Evolutionary conservation across 2,113 vertebrate genomes (phyloP).

Genomic region (Larimichthys polyactis): DNA sequence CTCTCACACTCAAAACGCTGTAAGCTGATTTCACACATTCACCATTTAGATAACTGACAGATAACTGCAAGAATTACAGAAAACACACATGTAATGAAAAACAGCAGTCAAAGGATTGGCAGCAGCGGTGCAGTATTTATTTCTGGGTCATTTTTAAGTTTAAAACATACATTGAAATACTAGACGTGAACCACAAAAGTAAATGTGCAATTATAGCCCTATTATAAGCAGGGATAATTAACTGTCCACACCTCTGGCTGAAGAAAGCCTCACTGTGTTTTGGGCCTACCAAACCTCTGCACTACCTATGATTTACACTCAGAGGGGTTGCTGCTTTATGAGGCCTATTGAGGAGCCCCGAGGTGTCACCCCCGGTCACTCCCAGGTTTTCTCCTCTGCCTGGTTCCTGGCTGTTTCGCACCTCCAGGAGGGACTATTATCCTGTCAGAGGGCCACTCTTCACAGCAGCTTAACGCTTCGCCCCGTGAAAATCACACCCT

Average conservation of each 20-base stretch:
- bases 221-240: slow-evolving; percentile 40
- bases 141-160: neutral
- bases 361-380: slow-evolving; percentile 67
- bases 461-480: slow-evolving; percentile 60
- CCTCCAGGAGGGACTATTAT: slow-evolving; percentile 77
- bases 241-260: slow-evolving; percentile 36
- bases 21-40: slow-evolving; percentile 12
- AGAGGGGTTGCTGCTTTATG: slow-evolving; percentile 50
- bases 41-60: neutral
- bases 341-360: slow-evolving; percentile 48
- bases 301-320: slow-evolving; percentile 50
- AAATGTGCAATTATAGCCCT: slow-evolving; percentile 18
- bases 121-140: neutral
- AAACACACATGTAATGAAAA: neutral
- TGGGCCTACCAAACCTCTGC: slow-evolving; percentile 19
- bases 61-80: neutral
- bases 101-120: neutral
- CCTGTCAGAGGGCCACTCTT: slow-evolving; percentile 64
- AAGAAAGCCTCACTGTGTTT: slow-evolving; percentile 44
- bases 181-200: neutral
- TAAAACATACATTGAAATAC: neutral
- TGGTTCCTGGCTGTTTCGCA: slow-evolving; percentile 76
- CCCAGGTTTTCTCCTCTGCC: slow-evolving; percentile 49
- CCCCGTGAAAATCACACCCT: slow-evolving; percentile 77
- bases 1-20: slow-evolving; percentile 25